Percentiles rank a stretch among this genome's conserved stretches.
Evolutionary conservation across 1,140 invertebrate species (phyloP).

Genomic region (Drosophila ogumai): DNA sequence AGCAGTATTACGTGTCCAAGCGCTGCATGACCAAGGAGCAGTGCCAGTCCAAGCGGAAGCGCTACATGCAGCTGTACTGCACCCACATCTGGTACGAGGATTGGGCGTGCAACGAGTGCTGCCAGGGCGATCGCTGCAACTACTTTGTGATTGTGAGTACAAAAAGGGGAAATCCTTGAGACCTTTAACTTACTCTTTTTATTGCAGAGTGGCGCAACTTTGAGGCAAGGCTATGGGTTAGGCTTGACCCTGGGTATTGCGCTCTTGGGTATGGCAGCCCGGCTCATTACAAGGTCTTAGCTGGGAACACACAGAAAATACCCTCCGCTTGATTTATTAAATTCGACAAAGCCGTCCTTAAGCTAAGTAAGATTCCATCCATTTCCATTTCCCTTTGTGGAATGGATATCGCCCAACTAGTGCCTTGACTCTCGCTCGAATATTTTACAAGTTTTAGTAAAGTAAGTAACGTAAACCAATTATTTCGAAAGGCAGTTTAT

Average conservation of each 20-base stretch:
- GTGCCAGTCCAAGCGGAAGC: conserved; percentile 90
- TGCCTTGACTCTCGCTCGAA: conserved; percentile 51
- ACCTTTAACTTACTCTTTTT: neutral
- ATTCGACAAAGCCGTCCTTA: conserved; percentile 31
- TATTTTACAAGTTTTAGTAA: conserved; percentile 21
- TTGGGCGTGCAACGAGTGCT: conserved; percentile 99
- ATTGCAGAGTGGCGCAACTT: conserved; percentile 56
- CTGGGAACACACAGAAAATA: neutral
- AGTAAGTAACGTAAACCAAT: neutral
- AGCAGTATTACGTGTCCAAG: conserved; percentile 98
- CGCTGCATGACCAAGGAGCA: conserved; percentile 92
- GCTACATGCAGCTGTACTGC: conserved; percentile 90
- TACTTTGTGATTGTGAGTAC: conserved; percentile 97
- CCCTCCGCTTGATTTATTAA: conserved; percentile 6
- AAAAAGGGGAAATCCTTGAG: too few relatives aligned
- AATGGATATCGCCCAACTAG: conserved; percentile 32
- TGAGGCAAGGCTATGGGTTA: neutral
- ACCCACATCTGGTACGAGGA: conserved; percentile 99
- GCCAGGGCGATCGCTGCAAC: conserved; percentile 98
- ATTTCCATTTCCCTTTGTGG: conserved; percentile 34
- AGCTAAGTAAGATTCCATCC: conserved; percentile 43
- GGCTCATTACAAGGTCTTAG: conserved; percentile 26
- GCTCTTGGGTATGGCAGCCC: conserved; percentile 25
- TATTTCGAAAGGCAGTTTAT: neutral
- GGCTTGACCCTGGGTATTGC: conserved; percentile 6